Base-by-base conservation (phyloP, 2,888 invertebrate species). In the Coleophora deauratella region DNA sequence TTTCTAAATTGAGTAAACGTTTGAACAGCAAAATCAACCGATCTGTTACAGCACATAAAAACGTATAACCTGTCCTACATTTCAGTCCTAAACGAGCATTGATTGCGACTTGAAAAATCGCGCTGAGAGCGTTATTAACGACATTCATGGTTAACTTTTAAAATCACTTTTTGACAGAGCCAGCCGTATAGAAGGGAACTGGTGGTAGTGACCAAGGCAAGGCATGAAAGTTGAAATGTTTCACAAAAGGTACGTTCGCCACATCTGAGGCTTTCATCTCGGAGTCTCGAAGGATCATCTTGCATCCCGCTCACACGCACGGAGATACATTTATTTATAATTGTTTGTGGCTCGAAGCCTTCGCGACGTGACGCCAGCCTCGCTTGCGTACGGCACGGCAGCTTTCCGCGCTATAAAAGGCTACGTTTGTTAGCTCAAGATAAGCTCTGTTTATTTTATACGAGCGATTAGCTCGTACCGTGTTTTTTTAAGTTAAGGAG, bases 381-480 rank as follows among this genome's bases (percentile, higher is more conserved):
- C n/a, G n/a, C n/a, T n/a, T n/a, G n/a, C n/a, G n/a, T 39, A 45
- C 34, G 47, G 21, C 21, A 3, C 21, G 21, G 50, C 59, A 65
- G 63, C 72, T 66, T 65, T 61, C 55, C 64, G 61, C 52, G 55
- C 76, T 73, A 64, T 71, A 68, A 70, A 77, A 64, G 71, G 72
- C 62, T 59, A 59, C 59, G 62, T 68, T 64, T 66, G 67, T 67
- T 65, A 57, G 57, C 54, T 59, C 60, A 54, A 72, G 77, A 80
- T 81, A 79, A 79, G 69, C 69, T 63, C 61, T 75, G 73, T 80
- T 79, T 76, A 67, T 69, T 73, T 69, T 71, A 65, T 66, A 55
- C 60, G 52, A 57, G 54, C 66, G 72, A 72, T 73, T 72, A 76
- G 57, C 57, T 55, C 39, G 51, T 54, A 59, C 54, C 42, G 42